Evolutionary conservation across 2,888 invertebrate genomes (phyloP), one percentile per base, ranked within the genome.

Genomic region (Meghimatium bilineatum): DNA sequence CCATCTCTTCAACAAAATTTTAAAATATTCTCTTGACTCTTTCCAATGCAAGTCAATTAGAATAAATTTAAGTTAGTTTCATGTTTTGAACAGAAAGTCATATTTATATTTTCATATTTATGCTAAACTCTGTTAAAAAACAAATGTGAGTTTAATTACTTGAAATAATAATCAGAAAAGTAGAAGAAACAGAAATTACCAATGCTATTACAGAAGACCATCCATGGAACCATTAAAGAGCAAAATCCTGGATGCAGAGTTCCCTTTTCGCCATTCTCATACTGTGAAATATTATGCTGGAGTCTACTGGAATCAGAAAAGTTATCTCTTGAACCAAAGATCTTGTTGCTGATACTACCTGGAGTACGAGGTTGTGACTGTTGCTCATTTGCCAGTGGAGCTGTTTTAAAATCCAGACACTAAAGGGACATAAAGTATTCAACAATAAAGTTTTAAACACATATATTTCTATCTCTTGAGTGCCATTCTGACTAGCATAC

Each of bases 151-250:
- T 10, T 26, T 10, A 74, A 74, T 29, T 49, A 74, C 44, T 44
- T 74, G n/a, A 74, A 26, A 23, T 72, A n/a, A n/a, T 52, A 1
- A 20, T 23, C n/a, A 3, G 8, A 32, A 52, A 32, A 52, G 52
- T 6, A 32, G 10, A 14, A 63, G 60, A 63, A n/a, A 5, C 26
- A 63, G 14, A 14, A 38, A 87, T 83, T 84, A 93, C 93, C 92
- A 74, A 89, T 84, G 49, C 87, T 87, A 71, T 87, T 83, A 49
- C 95, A 96, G 92, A 95, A 95, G 83, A 95, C 94, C 85, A 96
- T 93, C 96, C 96, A 96, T 38, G 94, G 93, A 26, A 94, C 94
- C 87, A 96, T 91, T 12, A 94, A 93, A 26, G 93, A 93, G 56
- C 95, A 93, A 90, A 95, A 96, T 56, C 95, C 93, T 60, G 94